phyloP scores from a whole-genome alignment of 2,888 invertebrate genomes.

The Oscheius sp. region DNA sequence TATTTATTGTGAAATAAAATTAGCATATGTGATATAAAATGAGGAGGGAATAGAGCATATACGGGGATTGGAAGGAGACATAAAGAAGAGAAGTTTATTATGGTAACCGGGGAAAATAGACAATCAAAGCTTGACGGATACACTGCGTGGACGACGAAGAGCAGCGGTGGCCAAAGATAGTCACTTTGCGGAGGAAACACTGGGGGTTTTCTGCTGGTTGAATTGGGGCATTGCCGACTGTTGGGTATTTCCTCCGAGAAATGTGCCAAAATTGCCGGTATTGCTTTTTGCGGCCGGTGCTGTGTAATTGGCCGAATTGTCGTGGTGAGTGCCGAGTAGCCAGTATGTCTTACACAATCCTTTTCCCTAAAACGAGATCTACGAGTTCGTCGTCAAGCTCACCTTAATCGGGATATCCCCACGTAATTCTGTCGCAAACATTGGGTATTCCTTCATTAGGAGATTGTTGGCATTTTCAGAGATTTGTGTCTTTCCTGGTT shows the following conservation, averaged over 20 bases:
- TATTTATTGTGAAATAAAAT: no score
- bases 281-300: slow-evolving; percentile 43
- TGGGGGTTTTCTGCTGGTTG: slow-evolving; percentile 20
- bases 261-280: slow-evolving; percentile 6
- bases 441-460: slow-evolving; percentile 60
- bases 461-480: slow-evolving; percentile 60
- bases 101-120: no score
- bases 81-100: no score
- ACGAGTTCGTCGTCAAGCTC: not conserved
- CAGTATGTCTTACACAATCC: slow-evolving; percentile 70
- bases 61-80: no score
- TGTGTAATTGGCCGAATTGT: slow-evolving; percentile 42
- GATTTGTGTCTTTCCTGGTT: slow-evolving; percentile 68
- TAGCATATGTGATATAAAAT: no score
- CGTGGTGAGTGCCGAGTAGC: slow-evolving; percentile 60
- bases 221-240: slow-evolving; percentile 34
- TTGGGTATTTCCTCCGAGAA: slow-evolving; percentile 14
- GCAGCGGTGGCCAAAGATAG: not conserved
- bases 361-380: slow-evolving; percentile 61
- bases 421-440: slow-evolving; percentile 60
- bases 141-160: not conserved
- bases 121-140: not conserved
- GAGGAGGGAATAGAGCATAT: no score
- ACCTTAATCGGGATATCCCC: slow-evolving; percentile 62
- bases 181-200: not conserved